A percentile compares a stretch with the other conserved stretches of the same genome.
Evolutionary conservation across 2,113 vertebrate genomes (phyloP).

Genomic region (Lonchura striata): DNA sequence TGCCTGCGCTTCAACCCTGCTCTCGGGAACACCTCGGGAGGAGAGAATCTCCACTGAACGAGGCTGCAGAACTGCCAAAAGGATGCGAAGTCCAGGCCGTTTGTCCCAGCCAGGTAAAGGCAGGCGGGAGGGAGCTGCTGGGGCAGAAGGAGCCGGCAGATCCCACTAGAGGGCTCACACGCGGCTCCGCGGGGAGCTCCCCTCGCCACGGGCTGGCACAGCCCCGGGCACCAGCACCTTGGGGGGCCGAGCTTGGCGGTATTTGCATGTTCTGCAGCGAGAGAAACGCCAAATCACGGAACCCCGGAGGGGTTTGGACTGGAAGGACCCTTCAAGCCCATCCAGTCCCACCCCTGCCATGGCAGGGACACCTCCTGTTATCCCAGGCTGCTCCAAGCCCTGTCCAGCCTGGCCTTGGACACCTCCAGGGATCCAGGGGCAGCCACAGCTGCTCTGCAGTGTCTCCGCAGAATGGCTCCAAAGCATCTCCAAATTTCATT

Average conservation of each 20-base stretch:
- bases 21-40: neutral
- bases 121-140: neutral
- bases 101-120: neutral
- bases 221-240: neutral
- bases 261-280: neutral
- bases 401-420: accelerated
- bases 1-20: neutral
- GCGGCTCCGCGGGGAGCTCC: neutral
- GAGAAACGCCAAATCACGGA: neutral
- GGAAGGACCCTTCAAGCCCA: neutral
- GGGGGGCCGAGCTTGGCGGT: neutral
- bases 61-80: neutral
- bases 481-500: neutral
- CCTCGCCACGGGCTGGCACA: neutral
- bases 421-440: neutral
- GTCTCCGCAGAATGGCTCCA: neutral
- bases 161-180: conserved; percentile 52
- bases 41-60: neutral
- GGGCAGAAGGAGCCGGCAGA: neutral
- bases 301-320: neutral
- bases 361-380: neutral
- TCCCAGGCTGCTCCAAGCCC: neutral
- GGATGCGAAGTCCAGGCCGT: neutral
- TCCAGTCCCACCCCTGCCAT: neutral
- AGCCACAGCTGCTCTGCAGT: neutral